Conservation (phyloP, 2,113 vertebrate genomes). For the Pseudonaja textilis region DNA sequence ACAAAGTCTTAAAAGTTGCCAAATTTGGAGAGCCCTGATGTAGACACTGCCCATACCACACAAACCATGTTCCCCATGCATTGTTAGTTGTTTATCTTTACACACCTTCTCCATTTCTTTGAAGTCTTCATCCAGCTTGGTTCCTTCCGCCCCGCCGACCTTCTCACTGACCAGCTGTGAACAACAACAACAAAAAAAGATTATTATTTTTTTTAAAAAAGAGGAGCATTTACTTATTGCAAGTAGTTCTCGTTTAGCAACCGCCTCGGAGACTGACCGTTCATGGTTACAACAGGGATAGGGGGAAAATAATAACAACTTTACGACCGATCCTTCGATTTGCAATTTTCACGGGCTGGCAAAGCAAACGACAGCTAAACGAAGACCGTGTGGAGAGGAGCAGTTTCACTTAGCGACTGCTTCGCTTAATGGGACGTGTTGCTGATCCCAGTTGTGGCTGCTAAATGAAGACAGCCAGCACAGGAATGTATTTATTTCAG, state of each 20-base stretch:
- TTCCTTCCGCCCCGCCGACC: conserved; percentile 94
- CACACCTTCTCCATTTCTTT: conserved; percentile 93
- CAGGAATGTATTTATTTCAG: not conserved
- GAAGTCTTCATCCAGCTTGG: conserved; percentile 96
- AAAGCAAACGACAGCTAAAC: not conserved
- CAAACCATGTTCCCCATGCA: not conserved
- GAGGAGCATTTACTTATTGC: not conserved
- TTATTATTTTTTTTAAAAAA: conserved; percentile 26
- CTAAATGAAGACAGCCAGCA: not conserved
- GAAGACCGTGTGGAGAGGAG: not conserved
- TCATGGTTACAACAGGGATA: not conserved
- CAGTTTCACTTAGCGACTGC: not conserved
- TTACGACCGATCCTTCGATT: not conserved
- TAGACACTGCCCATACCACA: not conserved
- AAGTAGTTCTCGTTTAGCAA: not conserved
- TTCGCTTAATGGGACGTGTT: not conserved
- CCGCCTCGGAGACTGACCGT: not conserved
- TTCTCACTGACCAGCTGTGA: conserved; percentile 94
- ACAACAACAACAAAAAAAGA: not conserved
- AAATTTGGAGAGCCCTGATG: not conserved
- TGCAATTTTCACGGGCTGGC: not conserved
- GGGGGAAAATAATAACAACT: not conserved
- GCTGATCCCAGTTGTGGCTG: not conserved
- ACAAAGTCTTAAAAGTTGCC: not conserved
- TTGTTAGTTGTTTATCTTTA: not conserved